Base-by-base conservation (phyloP, 2,113 vertebrate species). In the Hypomesus transpacificus region DNA sequence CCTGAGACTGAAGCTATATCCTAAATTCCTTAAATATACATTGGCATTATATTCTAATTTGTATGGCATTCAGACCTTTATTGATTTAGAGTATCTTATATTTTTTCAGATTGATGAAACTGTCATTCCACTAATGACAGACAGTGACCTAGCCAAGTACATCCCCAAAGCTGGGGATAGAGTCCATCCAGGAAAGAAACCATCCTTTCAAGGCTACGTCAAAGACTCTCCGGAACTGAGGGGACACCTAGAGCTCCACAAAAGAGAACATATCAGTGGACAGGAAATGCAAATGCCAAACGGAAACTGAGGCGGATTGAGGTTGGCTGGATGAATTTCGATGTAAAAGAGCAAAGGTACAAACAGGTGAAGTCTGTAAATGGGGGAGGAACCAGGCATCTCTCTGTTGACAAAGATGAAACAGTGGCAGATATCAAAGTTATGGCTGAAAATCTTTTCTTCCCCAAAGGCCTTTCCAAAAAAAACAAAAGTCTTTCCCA, bases 311-410 rank as follows among this genome's bases (percentile, higher is more conserved):
- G 70, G 14, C 26, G 57, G 34, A 28, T 72, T 39, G 75, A 77
- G 52, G n/a, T 77, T 9, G 75, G 70, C 16, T 77, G 75, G 75
- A 77, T 73, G 70, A 61, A 73, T 61, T 77, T 60, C 51, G 62
- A 63, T 73, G 66, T 24, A 51, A 68, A 72, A 22, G 58, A 60
- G 7, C 9, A 68, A 53, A 31, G 50, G 3, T 77, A 62, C 31
- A 77, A 69, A 46, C 75, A 73, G 31, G 70, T 77, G 59, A 34
- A 59, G 51, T 34, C 75, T 26, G 50, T 54, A 8, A 77, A 77
- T 16, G 75, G 75, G 28, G 70, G 75, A 17, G 69, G 75, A 50
- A 77, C 70, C 54, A 77, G 70, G 28, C 66, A 77, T 63, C 46
- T 76, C 26, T 53, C 20, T 14, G 63, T 76, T 52, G 56, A 76